phyloP scores from a whole-genome alignment of 2,888 invertebrate species.

The Diploptera punctata region DNA sequence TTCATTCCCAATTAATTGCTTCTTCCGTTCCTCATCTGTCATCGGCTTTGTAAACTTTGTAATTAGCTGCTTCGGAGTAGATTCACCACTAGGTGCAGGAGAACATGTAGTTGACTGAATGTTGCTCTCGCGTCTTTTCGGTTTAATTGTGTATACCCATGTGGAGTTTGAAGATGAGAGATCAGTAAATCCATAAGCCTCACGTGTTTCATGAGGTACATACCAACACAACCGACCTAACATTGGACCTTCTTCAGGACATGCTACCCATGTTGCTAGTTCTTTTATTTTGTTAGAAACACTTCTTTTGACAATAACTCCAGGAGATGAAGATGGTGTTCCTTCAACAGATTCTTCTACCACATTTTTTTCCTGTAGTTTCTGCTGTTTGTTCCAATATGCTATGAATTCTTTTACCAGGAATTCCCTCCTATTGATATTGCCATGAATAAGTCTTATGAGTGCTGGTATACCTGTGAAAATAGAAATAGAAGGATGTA shows the following conservation, averaged over 20 bases:
- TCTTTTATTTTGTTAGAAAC: slow-evolving; percentile 61
- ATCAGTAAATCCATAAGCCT: slow-evolving; percentile 33
- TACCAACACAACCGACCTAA: slow-evolving; percentile 70
- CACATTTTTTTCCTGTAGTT: neutral
- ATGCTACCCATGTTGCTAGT: slow-evolving; percentile 65
- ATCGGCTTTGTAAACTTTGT: slow-evolving; percentile 50
- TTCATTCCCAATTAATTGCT: slow-evolving; percentile 39
- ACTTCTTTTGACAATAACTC: slow-evolving; percentile 37
- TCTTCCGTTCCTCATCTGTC: slow-evolving; percentile 49
- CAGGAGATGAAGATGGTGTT: slow-evolving; percentile 56
- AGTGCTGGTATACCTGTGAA: slow-evolving; percentile 63
- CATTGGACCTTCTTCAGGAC: slow-evolving; percentile 61
- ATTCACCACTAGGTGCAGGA: neutral
- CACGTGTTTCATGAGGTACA: slow-evolving; percentile 52
- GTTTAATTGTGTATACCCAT: slow-evolving; percentile 40
- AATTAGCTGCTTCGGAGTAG: slow-evolving; percentile 32
- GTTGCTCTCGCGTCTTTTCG: slow-evolving; percentile 27
- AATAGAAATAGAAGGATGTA: neutral
- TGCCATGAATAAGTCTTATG: slow-evolving; percentile 71
- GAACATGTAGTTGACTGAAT: neutral
- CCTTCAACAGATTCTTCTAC: slow-evolving; percentile 47
- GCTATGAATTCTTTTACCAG: slow-evolving; percentile 68
- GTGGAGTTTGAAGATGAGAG: slow-evolving; percentile 30
- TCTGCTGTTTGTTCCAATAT: slow-evolving; percentile 58
- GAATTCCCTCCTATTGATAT: slow-evolving; percentile 62